Conservation (phyloP, 2,797 vertebrate genomes). For the Danio choprae region DNA sequence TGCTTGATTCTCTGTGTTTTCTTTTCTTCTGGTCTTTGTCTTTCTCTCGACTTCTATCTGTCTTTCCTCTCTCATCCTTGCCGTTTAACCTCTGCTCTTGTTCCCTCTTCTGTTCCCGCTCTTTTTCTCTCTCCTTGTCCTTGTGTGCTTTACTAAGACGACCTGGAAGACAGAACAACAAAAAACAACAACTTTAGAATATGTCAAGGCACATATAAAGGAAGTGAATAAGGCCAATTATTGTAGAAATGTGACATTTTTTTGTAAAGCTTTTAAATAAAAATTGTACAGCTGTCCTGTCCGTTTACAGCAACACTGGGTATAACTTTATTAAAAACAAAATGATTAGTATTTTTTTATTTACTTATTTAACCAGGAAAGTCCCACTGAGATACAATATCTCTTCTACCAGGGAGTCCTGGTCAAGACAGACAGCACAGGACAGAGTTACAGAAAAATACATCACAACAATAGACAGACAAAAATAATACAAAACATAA, state of each 20-base stretch:
- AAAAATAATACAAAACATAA: no score
- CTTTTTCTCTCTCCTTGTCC: constrained; percentile 55
- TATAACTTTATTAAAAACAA: no score
- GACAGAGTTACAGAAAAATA: no score
- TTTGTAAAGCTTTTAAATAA: neutral
- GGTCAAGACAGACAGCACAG: no score
- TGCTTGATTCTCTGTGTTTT: constrained; percentile 73
- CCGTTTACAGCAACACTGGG: no score
- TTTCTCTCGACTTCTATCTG: constrained; percentile 61
- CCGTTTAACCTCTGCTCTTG: constrained; percentile 55
- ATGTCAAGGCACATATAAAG: neutral
- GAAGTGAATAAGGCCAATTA: neutral
- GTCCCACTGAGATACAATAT: no score
- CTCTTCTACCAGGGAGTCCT: no score
- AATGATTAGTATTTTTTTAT: no score
- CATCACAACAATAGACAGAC: no score
- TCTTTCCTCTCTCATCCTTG: constrained; percentile 63
- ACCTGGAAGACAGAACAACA: constrained; percentile 48
- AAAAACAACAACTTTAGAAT: neutral
- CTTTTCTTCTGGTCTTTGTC: constrained; percentile 68
- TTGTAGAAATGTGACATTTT: neutral
- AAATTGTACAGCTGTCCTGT: no score
- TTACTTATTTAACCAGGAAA: no score
- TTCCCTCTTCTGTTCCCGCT: constrained; percentile 48
- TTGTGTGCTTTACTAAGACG: constrained; percentile 63